phyloP scores from a whole-genome alignment of 1,140 invertebrate genomes.

The Drosophila bocki region DNA sequence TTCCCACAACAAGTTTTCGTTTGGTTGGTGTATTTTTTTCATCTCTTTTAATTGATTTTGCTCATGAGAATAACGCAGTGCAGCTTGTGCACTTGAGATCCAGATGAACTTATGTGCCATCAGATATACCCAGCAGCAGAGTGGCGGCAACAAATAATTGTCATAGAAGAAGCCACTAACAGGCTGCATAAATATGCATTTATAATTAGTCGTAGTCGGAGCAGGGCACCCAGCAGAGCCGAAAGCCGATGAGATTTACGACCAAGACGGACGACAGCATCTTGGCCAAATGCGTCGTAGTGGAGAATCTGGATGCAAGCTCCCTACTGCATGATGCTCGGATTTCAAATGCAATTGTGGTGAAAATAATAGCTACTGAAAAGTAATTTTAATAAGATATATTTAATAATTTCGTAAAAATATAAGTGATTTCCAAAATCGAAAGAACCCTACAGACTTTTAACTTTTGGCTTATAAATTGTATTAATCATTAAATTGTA shows the following conservation, averaged over 20 bases:
- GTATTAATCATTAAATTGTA: no score
- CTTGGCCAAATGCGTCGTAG: slow-evolving; percentile 30
- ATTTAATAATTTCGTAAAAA: no score
- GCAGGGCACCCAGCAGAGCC: slow-evolving; percentile 15
- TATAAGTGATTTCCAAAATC: no score
- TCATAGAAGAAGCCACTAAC: slow-evolving; percentile 28
- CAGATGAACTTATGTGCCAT: slow-evolving; percentile 77
- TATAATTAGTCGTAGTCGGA: slow-evolving; percentile 41
- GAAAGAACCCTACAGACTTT: no score
- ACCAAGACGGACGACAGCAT: slow-evolving; percentile 9
- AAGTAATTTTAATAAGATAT: not conserved
- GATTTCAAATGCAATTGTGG: not conserved
- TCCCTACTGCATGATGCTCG: not conserved
- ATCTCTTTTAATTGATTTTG: slow-evolving; percentile 75
- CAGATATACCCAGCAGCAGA: slow-evolving; percentile 51
- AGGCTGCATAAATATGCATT: slow-evolving; percentile 49
- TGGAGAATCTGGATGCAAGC: slow-evolving; percentile 8
- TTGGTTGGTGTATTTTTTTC: slow-evolving; percentile 47
- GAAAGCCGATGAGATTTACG: slow-evolving; percentile 28
- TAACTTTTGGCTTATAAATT: no score
- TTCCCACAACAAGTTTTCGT: slow-evolving; percentile 75
- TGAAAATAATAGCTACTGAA: not conserved
- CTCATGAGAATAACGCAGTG: slow-evolving; percentile 69
- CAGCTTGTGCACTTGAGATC: slow-evolving; percentile 74
- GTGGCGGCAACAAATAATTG: not conserved